A percentile compares a stretch with the other conserved stretches of the same genome.
These are phyloP conservation scores for Mus pahari DNA, from an alignment of 2,113 vertebrate genomes.

Conservation along the genomic window DNA sequence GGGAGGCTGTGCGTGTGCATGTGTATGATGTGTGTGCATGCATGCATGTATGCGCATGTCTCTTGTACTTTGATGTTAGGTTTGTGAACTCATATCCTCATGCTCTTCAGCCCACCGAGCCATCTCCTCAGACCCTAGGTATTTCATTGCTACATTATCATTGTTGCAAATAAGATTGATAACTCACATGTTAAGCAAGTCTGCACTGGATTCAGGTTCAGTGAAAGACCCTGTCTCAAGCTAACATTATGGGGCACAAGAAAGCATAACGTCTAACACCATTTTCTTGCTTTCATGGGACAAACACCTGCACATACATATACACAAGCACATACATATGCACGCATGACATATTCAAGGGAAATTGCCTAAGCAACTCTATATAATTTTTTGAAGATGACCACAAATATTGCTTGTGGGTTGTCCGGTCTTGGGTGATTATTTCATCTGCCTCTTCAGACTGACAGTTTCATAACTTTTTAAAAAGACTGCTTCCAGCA, in stretches of 20 bases:
- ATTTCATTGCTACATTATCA: neutral
- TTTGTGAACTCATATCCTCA: neutral
- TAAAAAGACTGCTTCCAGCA: neutral
- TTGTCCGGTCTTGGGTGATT: neutral
- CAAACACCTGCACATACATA: neutral
- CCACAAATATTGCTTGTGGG: neutral
- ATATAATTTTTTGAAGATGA: neutral
- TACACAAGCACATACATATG: neutral
- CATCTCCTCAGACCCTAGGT: neutral
- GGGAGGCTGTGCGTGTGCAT: neutral
- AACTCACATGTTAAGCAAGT: neutral
- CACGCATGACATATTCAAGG: neutral
- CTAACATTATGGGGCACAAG: neutral
- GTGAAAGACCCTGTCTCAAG: neutral
- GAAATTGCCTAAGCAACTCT: neutral
- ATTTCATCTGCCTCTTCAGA: neutral
- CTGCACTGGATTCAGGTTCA: neutral
- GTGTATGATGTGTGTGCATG: neutral
- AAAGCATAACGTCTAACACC: neutral
- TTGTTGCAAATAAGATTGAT: neutral
- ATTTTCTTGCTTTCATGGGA: neutral
- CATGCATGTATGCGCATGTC: accelerated
- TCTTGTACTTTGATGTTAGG: neutral
- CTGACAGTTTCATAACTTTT: neutral
- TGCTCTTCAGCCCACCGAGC: neutral